Percentiles rank a stretch among this genome's conserved stretches.
Conservation (phyloP, 2,113 vertebrate genomes). For the Carollia perspicillata region DNA sequence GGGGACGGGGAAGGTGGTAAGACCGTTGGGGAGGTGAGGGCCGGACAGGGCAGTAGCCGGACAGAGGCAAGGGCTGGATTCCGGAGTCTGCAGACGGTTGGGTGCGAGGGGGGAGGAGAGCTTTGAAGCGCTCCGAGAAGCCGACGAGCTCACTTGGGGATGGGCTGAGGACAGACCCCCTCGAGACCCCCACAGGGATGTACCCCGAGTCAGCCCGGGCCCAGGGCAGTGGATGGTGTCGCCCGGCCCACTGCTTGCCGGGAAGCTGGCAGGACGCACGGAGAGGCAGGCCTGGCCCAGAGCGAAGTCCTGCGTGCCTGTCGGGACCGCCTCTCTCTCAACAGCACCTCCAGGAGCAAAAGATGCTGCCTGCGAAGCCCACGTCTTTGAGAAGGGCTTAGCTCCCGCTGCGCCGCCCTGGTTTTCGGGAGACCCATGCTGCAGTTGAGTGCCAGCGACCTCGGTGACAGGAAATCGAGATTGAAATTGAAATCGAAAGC, state of each 20-base stretch:
- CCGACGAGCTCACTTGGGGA: constrained; percentile 23
- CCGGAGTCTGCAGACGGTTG: not conserved
- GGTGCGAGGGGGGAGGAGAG: not conserved
- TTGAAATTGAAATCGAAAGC: constrained; percentile 7
- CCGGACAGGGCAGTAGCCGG: not conserved
- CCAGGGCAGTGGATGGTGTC: not conserved
- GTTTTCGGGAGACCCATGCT: not conserved
- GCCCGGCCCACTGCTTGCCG: not conserved
- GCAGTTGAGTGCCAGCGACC: not conserved
- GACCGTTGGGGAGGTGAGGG: not conserved
- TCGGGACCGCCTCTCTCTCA: not conserved
- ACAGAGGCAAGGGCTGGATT: not conserved
- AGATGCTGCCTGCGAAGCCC: not conserved
- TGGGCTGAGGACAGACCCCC: not conserved
- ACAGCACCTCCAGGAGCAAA: not conserved
- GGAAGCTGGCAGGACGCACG: not conserved
- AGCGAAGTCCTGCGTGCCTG: not conserved
- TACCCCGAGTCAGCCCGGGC: constrained; percentile 20
- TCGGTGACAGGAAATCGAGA: not conserved
- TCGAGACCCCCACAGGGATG: not conserved
- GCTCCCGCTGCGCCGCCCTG: not conserved
- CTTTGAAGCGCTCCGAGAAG: not conserved
- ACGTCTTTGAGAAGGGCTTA: not conserved
- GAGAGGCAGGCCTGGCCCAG: not conserved
- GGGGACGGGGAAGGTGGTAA: not conserved